Evolutionary conservation across 2,797 vertebrate species (phyloP).

Genomic region (Dryobates pubescens): DNA sequence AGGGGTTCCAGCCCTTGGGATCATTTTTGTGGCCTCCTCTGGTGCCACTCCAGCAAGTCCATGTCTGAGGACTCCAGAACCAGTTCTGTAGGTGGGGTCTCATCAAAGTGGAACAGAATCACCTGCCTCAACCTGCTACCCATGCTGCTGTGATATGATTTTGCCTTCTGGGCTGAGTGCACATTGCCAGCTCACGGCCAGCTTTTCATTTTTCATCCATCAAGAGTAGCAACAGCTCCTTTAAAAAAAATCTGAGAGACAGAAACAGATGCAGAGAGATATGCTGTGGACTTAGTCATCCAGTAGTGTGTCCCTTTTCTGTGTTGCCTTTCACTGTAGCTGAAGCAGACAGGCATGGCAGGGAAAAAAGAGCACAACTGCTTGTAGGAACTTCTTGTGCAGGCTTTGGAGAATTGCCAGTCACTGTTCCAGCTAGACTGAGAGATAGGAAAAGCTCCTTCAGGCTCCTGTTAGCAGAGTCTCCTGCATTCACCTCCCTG

Average conservation of each 20-base stretch:
- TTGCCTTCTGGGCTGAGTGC: no score
- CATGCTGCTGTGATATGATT: no score
- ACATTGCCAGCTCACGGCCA: no score
- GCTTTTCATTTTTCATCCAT: not conserved
- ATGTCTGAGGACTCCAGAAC: not conserved
- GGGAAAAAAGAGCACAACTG: not conserved
- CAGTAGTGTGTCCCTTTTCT: not conserved
- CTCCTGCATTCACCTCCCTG: rapidly evolving
- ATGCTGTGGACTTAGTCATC: not conserved
- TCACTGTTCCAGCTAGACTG: not conserved
- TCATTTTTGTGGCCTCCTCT: not conserved
- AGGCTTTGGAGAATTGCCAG: not conserved
- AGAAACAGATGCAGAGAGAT: not conserved
- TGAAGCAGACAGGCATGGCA: not conserved
- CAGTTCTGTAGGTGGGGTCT: no score
- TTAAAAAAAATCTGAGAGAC: not conserved
- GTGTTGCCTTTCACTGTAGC: not conserved
- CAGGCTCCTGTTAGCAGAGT: not conserved
- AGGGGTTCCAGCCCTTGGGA: not conserved
- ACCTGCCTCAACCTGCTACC: no score
- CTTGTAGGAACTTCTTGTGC: not conserved
- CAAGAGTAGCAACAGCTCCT: not conserved
- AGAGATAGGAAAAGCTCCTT: not conserved
- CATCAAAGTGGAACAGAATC: no score
- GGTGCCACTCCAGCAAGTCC: not conserved